These are phyloP conservation scores for Dicaeum eximium DNA, from an alignment of 2,113 vertebrate genomes.

Conservation along the genomic window DNA sequence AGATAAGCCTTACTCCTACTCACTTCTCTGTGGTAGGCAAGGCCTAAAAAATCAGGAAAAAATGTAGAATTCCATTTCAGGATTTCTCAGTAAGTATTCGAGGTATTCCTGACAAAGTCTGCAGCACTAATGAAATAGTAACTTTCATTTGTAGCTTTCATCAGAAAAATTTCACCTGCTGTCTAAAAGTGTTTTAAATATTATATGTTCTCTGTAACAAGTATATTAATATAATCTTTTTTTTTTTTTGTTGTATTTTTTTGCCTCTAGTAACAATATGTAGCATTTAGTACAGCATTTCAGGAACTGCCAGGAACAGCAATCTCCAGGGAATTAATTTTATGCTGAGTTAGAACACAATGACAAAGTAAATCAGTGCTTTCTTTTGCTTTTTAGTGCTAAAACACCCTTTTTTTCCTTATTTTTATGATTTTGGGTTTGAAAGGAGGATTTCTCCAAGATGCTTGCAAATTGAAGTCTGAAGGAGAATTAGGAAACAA, in stretches of 20 bases:
- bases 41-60: background rate
- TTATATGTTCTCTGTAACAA: background rate
- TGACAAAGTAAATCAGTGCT: background rate
- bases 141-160: background rate
- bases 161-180: background rate
- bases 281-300: background rate
- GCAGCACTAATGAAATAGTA: background rate
- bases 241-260: background rate
- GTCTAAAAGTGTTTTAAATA: background rate
- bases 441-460: background rate
- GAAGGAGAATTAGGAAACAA: constrained; percentile 22
- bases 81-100: background rate
- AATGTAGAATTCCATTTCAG: background rate
- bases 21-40: background rate
- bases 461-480: background rate
- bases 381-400: background rate
- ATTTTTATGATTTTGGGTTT: background rate
- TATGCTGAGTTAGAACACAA: background rate
- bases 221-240: background rate
- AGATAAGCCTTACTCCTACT: background rate
- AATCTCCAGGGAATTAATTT: background rate
- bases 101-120: background rate
- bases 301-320: background rate
- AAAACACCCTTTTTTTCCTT: background rate
- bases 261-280: background rate